These are phyloP conservation scores for Chiroxiphia lanceolata DNA, from an alignment of 2,797 vertebrate genomes.

Conservation along the genomic window DNA sequence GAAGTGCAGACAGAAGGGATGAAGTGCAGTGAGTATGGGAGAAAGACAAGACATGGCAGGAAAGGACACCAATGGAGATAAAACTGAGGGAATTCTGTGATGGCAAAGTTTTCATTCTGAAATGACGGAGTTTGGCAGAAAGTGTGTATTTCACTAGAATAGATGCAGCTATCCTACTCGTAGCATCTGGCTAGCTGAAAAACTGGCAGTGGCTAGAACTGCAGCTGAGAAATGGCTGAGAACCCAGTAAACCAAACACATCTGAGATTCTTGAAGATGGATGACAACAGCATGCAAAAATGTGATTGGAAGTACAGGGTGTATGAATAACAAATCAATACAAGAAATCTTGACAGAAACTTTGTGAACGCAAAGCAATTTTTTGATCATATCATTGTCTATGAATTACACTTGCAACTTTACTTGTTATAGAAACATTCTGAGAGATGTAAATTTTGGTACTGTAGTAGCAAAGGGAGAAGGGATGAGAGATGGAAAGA, in stretches of 20 bases:
- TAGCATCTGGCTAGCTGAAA: background rate
- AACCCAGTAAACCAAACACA: background rate
- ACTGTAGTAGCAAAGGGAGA: background rate
- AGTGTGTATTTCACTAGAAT: background rate
- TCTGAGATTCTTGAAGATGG: background rate
- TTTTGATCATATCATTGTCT: background rate
- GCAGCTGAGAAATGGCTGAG: background rate
- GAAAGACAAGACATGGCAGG: background rate
- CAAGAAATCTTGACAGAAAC: background rate
- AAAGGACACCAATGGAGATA: background rate
- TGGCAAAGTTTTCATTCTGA: background rate
- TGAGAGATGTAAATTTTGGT: background rate
- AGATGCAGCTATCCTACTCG: background rate
- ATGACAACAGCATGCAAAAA: background rate
- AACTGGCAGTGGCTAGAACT: background rate
- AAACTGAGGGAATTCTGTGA: background rate
- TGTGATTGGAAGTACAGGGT: background rate
- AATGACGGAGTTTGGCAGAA: background rate
- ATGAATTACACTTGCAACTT: conserved; percentile 7
- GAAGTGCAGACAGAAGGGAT: background rate
- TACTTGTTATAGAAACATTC: background rate
- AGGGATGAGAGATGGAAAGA: background rate
- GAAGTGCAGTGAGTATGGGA: background rate
- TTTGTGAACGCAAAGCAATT: background rate
- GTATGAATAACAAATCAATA: background rate